Evolutionary conservation across 2,113 vertebrate genomes (phyloP).

Genomic region (Silurus meridionalis): DNA sequence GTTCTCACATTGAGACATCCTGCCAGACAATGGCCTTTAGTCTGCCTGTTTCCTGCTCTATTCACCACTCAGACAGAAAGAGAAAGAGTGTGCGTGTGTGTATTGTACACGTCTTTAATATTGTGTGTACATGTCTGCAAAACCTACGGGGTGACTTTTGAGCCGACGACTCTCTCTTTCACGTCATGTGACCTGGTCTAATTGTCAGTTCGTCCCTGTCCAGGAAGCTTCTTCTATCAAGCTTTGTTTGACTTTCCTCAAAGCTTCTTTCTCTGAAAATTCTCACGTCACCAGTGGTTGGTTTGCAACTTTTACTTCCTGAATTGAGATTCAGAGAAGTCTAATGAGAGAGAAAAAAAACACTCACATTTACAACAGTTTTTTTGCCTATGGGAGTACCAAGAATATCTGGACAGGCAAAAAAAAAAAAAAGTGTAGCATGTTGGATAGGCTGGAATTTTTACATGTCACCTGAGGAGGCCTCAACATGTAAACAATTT

Average conservation of each 20-base stretch:
- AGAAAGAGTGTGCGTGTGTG: slow-evolving; percentile 1
- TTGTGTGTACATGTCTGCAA: slow-evolving; percentile 27
- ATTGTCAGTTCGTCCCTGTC: slow-evolving; percentile 20
- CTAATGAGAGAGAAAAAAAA: slow-evolving; percentile 4
- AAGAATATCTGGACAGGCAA: neutral
- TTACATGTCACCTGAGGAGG: neutral
- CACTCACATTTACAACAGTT: neutral
- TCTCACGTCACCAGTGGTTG: neutral
- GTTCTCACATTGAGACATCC: slow-evolving; percentile 32
- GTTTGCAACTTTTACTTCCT: slow-evolving; percentile 37
- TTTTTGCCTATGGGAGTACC: neutral
- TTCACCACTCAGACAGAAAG: slow-evolving; percentile 29
- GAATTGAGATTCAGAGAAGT: slow-evolving; percentile 34
- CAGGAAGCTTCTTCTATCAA: slow-evolving; percentile 23
- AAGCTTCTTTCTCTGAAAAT: slow-evolving; percentile 28
- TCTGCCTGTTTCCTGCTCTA: slow-evolving; percentile 31
- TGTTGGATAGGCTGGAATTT: neutral
- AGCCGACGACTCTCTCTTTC: neutral
- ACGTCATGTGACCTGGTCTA: slow-evolving; percentile 5
- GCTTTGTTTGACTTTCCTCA: slow-evolving; percentile 15
- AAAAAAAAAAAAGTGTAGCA: neutral
- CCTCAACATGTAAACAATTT: neutral
- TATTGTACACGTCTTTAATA: slow-evolving; percentile 6
- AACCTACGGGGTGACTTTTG: neutral
- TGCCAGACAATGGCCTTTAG: slow-evolving; percentile 35